phyloP scores from a whole-genome alignment of 2,113 vertebrate genomes.

The Casuarius casuarius region DNA sequence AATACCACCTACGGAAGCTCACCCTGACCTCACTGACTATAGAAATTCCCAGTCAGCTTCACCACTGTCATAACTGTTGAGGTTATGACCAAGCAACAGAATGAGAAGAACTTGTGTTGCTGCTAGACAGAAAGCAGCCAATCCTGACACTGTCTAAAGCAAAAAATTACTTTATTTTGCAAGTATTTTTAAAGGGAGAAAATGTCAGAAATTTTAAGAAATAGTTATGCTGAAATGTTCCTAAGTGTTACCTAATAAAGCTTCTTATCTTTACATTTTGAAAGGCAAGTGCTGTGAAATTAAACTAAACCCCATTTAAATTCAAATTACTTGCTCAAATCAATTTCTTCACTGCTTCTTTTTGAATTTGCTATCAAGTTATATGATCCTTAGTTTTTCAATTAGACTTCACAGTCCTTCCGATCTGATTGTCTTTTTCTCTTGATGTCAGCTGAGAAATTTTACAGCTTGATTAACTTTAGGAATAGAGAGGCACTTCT shows the following conservation, averaged over 20 bases:
- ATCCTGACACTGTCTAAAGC: background rate
- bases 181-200: background rate
- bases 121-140: background rate
- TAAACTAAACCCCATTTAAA: background rate
- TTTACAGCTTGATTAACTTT: background rate
- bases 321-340: background rate
- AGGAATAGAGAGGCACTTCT: background rate
- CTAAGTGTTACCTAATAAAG: background rate
- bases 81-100: background rate
- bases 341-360: background rate
- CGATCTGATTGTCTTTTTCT: background rate
- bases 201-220: background rate
- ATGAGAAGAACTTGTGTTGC: background rate
- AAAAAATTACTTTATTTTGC: background rate
- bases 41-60: background rate
- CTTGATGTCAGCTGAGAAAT: background rate
- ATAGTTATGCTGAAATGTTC: background rate
- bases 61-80: background rate
- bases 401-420: background rate
- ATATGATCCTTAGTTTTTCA: background rate
- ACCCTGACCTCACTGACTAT: background rate
- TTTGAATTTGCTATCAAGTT: background rate
- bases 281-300: background rate
- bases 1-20: background rate
- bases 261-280: background rate